Base-by-base conservation (phyloP, 2,797 vertebrate genomes). In the Darevskia nairensis region DNA sequence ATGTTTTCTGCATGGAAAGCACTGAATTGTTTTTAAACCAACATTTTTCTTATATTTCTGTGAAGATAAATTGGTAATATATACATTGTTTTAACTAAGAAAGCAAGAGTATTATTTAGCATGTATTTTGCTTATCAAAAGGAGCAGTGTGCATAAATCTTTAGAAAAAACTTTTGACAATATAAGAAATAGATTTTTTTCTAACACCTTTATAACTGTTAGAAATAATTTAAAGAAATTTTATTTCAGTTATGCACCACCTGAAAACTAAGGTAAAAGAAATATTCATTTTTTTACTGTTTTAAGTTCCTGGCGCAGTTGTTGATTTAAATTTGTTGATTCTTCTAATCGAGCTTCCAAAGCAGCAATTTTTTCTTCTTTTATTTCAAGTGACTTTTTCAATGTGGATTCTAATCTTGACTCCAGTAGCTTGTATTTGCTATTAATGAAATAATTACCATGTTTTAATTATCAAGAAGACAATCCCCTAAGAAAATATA, bases 321-420 rank as follows among this genome's bases (percentile, higher is more conserved):
- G 98, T 94, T 99, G 98, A 94, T 99, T 99, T 85, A 99, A 97
- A 96, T 99, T 99, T 32, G 98, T 98, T 0, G 99, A 99, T 94
- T 99, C 99, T 95, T 99, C 98, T 93, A 99, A 96, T 94, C 99
- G 97, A 93, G 99, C 99, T 96, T 99, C 99, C 82, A 99, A 96
- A 92, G 99, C 98, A 19, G 98, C 98, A 75, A 99, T 99, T 97
- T 99, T 99, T 96, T 99, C 98, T 96, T 98, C 98, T 96, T 99
- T 99, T 91, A 99, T 99, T 97, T 99, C 99, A 82, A 99, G 96
- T n/a, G 99, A 98, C 80, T 98, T 99, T 94, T 99, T 99, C 85
- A 99, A 95, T 0, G 98, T 98, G 0, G 98, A 99, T 97, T 99
- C 98, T 93, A 99, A 96, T 94, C 98, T 99, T 84, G 98, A 98